Percentiles rank a stretch among this genome's conserved stretches.
Conservation (phyloP, 1,140 invertebrate species). For the Tetraneura akinire region DNA sequence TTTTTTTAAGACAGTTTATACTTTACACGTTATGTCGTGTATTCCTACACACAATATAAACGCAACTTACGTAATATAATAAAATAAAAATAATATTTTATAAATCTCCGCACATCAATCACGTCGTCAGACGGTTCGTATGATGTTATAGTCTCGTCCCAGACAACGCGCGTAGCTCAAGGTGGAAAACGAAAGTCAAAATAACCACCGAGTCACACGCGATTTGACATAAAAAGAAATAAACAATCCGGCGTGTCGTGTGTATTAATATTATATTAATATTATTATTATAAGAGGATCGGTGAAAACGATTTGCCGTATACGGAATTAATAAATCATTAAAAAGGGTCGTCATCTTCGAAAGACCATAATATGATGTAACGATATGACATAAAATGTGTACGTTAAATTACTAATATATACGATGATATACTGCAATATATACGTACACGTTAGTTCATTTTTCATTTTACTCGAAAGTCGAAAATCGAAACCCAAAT, state of each 20-base stretch:
- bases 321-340: constrained; percentile 19
- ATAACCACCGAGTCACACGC: constrained; percentile 11
- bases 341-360: constrained; percentile 20
- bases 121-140: background rate
- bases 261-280: background rate
- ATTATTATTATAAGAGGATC: no score
- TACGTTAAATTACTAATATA: no score
- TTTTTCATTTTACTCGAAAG: no score
- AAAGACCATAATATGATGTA: no score
- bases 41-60: background rate
- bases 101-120: constrained; percentile 2
- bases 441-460: no score
- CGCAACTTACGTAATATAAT: constrained; percentile 11
- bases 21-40: background rate
- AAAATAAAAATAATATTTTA: no score
- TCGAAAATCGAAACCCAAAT: no score
- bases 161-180: background rate
- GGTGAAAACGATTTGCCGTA: background rate
- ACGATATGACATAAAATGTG: no score
- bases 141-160: background rate
- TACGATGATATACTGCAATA: no score
- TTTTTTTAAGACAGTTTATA: no score
- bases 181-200: constrained; percentile 25
- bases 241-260: background rate
- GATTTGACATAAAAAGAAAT: constrained; percentile 7